phyloP scores from a whole-genome alignment of 2,888 invertebrate species.

The Campaea margaritaria region DNA sequence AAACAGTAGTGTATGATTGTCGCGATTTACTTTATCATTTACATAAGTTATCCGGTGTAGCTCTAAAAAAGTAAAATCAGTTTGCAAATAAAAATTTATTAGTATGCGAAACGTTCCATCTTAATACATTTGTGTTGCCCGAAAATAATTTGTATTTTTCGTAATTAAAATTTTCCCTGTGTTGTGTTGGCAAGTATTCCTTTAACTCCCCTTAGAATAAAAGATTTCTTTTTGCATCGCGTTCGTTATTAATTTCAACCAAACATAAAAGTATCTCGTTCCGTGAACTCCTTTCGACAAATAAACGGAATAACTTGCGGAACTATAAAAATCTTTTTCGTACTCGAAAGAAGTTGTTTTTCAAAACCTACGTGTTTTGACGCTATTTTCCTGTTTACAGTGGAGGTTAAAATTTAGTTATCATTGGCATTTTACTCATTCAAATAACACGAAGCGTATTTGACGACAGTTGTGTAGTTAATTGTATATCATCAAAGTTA shows the following conservation, averaged over 20 bases:
- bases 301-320: slow-evolving; percentile 23
- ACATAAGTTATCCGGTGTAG: no score
- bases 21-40: no score
- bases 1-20: no score
- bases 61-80: no score
- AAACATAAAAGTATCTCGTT: slow-evolving; percentile 10
- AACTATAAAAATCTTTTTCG: neutral
- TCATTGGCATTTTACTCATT: neutral
- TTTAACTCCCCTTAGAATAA: neutral
- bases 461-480: neutral
- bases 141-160: slow-evolving; percentile 8
- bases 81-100: no score
- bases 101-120: no score
- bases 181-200: neutral
- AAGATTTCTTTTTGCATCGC: neutral
- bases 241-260: slow-evolving; percentile 18
- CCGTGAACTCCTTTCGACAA: slow-evolving; percentile 13
- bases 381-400: slow-evolving; percentile 16
- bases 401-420: neutral
- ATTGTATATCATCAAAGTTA: slow-evolving; percentile 1
- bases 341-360: slow-evolving; percentile 1
- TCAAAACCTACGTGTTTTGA: slow-evolving; percentile 5
- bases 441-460: neutral
- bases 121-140: slow-evolving; percentile 26
- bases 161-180: slow-evolving; percentile 17